A percentile compares a stretch with the other conserved stretches of the same genome.
Evolutionary conservation across 1,140 invertebrate species (phyloP).

Genomic region (Anastrepha ludens): DNA sequence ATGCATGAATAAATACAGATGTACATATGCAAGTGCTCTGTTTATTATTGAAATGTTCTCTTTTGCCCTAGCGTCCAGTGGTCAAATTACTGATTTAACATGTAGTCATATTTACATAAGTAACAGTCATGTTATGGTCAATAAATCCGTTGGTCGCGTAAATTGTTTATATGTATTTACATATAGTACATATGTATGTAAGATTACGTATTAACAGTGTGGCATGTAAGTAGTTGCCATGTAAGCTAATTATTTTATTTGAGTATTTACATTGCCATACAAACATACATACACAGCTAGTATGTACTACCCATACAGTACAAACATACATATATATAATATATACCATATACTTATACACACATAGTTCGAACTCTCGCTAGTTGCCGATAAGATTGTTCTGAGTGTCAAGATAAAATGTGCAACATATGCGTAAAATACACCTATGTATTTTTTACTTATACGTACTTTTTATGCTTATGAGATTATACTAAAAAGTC

Average conservation of each 20-base stretch:
- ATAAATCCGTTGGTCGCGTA: neutral
- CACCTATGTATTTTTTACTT: neutral
- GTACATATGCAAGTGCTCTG: neutral
- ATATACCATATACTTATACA: too few species aligned
- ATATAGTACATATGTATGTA: too few species aligned
- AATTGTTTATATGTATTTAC: neutral
- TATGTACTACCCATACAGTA: too few species aligned
- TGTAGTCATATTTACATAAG: neutral
- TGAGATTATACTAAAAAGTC: neutral
- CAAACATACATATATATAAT: too few species aligned
- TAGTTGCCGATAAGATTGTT: constrained; percentile 11
- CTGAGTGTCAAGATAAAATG: neutral
- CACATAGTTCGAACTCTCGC: too few species aligned
- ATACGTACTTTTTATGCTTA: neutral
- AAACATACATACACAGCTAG: too few species aligned
- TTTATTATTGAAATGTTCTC: neutral
- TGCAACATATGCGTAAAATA: neutral
- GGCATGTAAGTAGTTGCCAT: neutral
- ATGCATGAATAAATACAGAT: neutral
- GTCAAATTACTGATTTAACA: neutral
- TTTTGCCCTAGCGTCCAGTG: neutral
- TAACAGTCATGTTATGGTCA: neutral
- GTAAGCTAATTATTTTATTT: neutral
- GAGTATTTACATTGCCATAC: too few species aligned
- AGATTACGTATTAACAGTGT: too few species aligned